Evolutionary conservation across 2,113 vertebrate species (phyloP), one percentile per base, ranked within the genome.

Genomic region (Hippocampus zosterae): DNA sequence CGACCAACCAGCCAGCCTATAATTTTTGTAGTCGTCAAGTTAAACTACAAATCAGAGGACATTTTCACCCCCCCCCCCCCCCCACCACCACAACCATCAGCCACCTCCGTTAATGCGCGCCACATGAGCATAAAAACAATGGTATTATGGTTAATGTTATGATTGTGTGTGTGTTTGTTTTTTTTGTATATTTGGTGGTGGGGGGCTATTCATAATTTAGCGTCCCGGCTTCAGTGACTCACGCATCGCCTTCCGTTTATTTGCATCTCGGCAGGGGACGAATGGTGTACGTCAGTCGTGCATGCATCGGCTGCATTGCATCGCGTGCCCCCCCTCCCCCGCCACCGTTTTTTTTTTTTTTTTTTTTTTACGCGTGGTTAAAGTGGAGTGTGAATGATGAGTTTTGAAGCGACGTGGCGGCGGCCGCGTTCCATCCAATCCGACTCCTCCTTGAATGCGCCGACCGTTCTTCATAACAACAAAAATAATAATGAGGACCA

Each of bases 21-120:
- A 79, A 55, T 82, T 86, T 88, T 81, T 86, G 78, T 84, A 84
- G 80, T 83, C 87, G 83, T 88, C 81, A 81, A 86, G 71, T 85
- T 81, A 84, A 85, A 87, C 85, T 90, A 85, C 84, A 86, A 89
- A 83, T 84, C 80, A 83, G 82, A 76, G 69, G 88, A 84, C 84
- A 86, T 88, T 85, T 83, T 81, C 74, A 80, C 82, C 64, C 73
- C 21, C 21, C 62, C 40, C 6, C 63, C n/a, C 60, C 33, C 16
- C 1, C 21, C 21, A 23, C 56, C 25, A 25, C 25, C 12, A n/a
- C 19, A 8, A 57, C 12, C 11, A 60, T 60, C 57, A 33, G 2
- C 27, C 4, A 33, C 27, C 27, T 65, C 37, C 29, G 13, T 65
- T 18, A 23, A 42, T 15, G n/a, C 18, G 23, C 63, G 12, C 63